Conservation (phyloP, 2,797 vertebrate genomes). For the Propithecus deckenii region DNA sequence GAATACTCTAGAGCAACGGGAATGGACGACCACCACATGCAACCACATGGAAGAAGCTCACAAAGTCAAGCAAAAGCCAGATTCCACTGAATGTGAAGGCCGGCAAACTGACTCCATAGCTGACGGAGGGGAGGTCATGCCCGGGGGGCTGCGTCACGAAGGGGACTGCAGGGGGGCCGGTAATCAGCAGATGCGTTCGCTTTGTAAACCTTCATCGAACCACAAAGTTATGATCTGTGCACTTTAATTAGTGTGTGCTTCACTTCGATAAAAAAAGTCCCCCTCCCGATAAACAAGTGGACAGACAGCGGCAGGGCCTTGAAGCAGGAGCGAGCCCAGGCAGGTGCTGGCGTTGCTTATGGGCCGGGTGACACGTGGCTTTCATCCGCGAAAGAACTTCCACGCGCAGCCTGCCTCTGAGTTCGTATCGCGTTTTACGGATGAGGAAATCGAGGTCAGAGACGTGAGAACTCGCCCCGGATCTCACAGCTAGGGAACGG, state of each 20-base stretch:
- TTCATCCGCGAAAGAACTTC: fast-evolving
- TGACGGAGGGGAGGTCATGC: background rate
- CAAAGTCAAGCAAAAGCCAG: background rate
- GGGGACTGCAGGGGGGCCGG: background rate
- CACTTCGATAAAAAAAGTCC: background rate
- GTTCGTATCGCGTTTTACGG: background rate
- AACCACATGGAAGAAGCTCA: background rate
- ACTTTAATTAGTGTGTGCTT: background rate
- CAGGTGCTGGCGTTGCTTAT: fast-evolving
- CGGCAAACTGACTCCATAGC: fast-evolving
- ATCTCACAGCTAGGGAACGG: background rate
- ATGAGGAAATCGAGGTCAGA: background rate
- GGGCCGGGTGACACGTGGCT: fast-evolving
- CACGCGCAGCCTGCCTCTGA: fast-evolving
- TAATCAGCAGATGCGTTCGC: too few relatives aligned
- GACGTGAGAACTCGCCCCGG: too few relatives aligned
- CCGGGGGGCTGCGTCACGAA: fast-evolving
- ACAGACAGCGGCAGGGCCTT: fast-evolving
- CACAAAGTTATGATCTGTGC: background rate
- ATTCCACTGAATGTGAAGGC: background rate
- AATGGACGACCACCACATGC: fast-evolving
- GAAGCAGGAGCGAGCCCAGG: background rate
- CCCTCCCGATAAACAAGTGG: background rate
- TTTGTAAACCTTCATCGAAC: background rate
- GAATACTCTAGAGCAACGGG: background rate